Evolutionary conservation across 2,113 vertebrate genomes (phyloP).

Genomic region (Chloebia gouldiae): DNA sequence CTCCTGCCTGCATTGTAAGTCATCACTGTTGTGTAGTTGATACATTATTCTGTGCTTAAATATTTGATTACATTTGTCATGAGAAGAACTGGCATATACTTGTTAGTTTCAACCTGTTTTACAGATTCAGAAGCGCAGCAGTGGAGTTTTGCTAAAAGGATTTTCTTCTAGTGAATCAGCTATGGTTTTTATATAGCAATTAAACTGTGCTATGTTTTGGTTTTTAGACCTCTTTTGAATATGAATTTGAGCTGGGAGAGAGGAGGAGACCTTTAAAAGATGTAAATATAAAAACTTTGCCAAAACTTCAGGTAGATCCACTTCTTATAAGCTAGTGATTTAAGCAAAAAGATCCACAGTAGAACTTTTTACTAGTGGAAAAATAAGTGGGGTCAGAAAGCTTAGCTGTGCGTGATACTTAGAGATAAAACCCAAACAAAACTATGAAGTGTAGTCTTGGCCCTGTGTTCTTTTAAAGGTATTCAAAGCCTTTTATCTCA

Average conservation of each 20-base stretch:
- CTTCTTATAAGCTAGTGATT: neutral
- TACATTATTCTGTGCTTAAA: neutral
- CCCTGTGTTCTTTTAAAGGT: neutral
- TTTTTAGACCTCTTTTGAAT: neutral
- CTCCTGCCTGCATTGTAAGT: neutral
- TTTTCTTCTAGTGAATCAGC: neutral
- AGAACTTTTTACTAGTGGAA: neutral
- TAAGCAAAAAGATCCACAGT: neutral
- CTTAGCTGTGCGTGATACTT: neutral
- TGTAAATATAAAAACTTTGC: neutral
- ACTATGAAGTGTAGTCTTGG: neutral
- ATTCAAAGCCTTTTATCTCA: conserved; percentile 16
- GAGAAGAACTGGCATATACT: neutral
- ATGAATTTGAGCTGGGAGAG: neutral
- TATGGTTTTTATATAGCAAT: neutral
- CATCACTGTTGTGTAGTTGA: neutral
- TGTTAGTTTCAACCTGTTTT: neutral
- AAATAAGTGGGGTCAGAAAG: neutral
- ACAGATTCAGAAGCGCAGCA: neutral
- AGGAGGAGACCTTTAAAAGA: neutral
- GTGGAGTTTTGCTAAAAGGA: neutral
- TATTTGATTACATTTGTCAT: neutral
- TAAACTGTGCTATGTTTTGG: neutral
- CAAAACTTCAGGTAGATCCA: neutral
- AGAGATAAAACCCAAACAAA: neutral